These are phyloP conservation scores for Muntiacus muntjak DNA, from an alignment of 2,113 vertebrate species.

Conservation along the genomic window DNA sequence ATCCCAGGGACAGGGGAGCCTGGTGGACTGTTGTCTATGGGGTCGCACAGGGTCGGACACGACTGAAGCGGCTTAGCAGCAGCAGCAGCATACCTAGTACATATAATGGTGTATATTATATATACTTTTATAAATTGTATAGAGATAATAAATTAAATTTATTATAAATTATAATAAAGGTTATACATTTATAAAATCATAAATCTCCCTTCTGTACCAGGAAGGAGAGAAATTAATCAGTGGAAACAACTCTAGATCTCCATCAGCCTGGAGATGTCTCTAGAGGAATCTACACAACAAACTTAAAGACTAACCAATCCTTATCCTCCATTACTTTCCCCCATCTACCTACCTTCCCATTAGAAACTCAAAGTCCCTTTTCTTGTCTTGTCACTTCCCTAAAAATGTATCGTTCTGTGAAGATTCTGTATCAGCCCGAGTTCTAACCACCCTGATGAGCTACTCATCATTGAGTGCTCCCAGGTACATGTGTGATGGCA, in stretches of 20 bases:
- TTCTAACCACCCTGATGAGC: background rate
- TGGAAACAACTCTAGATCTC: background rate
- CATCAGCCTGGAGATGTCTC: background rate
- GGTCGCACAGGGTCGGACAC: rapidly evolving
- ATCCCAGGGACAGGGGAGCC: no score
- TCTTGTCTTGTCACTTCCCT: background rate
- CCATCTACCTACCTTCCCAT: background rate
- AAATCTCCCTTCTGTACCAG: background rate
- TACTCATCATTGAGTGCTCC: background rate
- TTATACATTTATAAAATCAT: background rate
- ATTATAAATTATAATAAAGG: background rate
- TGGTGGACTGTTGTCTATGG: rapidly evolving
- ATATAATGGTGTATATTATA: background rate
- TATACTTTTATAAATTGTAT: background rate
- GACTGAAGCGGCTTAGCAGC: background rate
- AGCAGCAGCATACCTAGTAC: no score
- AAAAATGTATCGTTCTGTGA: background rate
- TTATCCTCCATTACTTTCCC: background rate
- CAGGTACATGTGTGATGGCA: background rate
- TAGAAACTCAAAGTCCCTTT: background rate
- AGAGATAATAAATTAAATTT: background rate
- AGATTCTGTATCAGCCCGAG: background rate
- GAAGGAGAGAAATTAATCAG: background rate
- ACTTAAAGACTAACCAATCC: background rate
- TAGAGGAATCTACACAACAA: background rate